Evolutionary conservation across 1,140 invertebrate genomes (phyloP).

Genomic region (Drosophila navojoa): DNA sequence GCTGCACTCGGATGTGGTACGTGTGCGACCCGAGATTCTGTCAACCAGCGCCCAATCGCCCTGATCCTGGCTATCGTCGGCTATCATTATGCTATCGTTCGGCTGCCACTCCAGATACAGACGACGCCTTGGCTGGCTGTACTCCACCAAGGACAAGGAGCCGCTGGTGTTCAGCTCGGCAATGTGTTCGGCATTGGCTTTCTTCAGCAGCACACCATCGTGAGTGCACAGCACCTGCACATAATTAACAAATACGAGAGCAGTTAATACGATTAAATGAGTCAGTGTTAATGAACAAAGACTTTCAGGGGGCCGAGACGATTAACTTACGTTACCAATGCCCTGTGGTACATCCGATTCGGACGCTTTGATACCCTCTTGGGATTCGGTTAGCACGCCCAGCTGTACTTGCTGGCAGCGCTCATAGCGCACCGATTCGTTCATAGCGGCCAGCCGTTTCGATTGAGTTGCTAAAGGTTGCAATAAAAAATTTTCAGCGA

Average conservation of each 20-base stretch:
- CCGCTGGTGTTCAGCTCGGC: conserved; percentile 86
- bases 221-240: conserved; percentile 86
- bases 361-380: conserved; percentile 27
- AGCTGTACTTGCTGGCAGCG: conserved; percentile 70
- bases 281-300: conserved; percentile 55
- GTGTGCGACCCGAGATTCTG: conserved; percentile 86
- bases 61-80: conserved; percentile 90
- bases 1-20: conserved; percentile 84
- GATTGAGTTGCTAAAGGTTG: conserved; percentile 1
- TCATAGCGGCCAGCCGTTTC: conserved; percentile 54
- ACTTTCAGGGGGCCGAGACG: conserved; percentile 10
- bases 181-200: conserved; percentile 85
- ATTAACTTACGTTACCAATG: conserved; percentile 63
- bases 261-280: conserved; percentile 59
- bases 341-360: conserved; percentile 53
- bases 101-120: conserved; percentile 92
- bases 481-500: conserved; percentile 27
- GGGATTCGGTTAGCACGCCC: conserved; percentile 58
- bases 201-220: conserved; percentile 87
- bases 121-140: conserved; percentile 76
- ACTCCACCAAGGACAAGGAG: conserved; percentile 86
- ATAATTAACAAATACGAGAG: conserved; percentile 10
- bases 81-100: conserved; percentile 89
- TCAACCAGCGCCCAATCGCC: conserved; percentile 91
- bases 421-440: conserved; percentile 75